Conservation (phyloP, 2,797 vertebrate species). For the Sciurus carolinensis region DNA sequence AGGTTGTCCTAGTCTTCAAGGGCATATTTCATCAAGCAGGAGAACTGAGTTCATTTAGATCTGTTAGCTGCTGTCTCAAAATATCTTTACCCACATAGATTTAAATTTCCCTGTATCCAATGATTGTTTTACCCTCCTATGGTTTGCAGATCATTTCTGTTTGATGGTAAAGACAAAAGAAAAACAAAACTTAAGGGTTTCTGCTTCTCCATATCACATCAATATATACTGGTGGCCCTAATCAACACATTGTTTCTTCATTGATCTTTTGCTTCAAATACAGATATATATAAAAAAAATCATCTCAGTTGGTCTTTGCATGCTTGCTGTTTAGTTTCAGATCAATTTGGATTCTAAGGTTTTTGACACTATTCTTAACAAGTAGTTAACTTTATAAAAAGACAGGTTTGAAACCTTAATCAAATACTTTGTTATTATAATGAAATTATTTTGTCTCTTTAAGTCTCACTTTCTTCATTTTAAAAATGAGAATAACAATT, state of each 20-base stretch:
- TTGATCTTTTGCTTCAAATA: slow-evolving; percentile 60
- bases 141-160: slow-evolving; percentile 48
- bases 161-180: slow-evolving; percentile 59
- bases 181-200: slow-evolving; percentile 51
- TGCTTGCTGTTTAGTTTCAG: neutral
- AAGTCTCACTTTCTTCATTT: slow-evolving; percentile 10
- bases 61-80: slow-evolving; percentile 15
- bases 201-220: slow-evolving; percentile 31
- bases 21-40: slow-evolving; percentile 33
- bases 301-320: neutral
- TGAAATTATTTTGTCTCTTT: neutral
- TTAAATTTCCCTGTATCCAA: slow-evolving; percentile 51
- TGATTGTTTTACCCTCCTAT: slow-evolving; percentile 57
- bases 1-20: slow-evolving; percentile 55
- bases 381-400: slow-evolving; percentile 15
- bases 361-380: neutral
- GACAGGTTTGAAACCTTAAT: slow-evolving; percentile 37
- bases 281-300: slow-evolving; percentile 36
- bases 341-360: slow-evolving; percentile 26
- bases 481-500: slow-evolving; percentile 46
- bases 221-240: slow-evolving; percentile 48
- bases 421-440: neutral
- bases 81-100: slow-evolving; percentile 36
- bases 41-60: slow-evolving; percentile 66
- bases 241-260: slow-evolving; percentile 53